Percentiles rank a stretch among this genome's conserved stretches.
phyloP scores from a whole-genome alignment of 2,113 vertebrate species.

The Gavia stellata region DNA sequence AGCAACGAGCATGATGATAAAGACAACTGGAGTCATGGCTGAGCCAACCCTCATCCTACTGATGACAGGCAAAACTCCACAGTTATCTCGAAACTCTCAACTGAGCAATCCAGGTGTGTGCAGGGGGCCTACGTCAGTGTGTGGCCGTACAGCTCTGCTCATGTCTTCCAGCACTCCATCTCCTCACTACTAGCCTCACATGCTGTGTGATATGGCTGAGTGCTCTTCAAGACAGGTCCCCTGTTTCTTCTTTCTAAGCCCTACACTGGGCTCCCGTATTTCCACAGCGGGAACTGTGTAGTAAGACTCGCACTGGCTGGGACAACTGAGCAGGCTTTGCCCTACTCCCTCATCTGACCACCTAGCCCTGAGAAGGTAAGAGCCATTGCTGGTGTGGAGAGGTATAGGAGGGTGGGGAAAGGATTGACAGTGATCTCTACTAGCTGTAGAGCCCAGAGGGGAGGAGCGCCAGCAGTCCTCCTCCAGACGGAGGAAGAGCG shows the following conservation, averaged over 20 bases:
- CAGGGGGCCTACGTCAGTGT: too few relatives aligned
- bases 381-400: neutral
- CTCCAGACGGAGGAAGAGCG: neutral
- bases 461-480: neutral
- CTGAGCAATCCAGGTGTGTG: neutral
- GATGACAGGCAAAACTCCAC: neutral
- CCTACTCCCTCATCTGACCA: neutral
- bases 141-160: neutral
- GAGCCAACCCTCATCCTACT: neutral
- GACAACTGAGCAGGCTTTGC: neutral
- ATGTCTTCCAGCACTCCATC: neutral
- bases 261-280: neutral
- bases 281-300: neutral
- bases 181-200: neutral
- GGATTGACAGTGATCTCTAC: neutral
- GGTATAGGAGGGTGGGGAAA: neutral
- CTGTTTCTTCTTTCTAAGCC: neutral
- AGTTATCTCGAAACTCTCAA: neutral
- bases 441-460: neutral
- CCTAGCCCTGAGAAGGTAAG: neutral
- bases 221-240: neutral
- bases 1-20: rapidly evolving
- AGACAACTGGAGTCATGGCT: neutral
- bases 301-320: neutral
- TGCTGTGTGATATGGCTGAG: neutral